Percentiles rank a stretch among this genome's conserved stretches.
phyloP scores from a whole-genome alignment of 2,888 invertebrate genomes.

The Vesta saturnalis region DNA sequence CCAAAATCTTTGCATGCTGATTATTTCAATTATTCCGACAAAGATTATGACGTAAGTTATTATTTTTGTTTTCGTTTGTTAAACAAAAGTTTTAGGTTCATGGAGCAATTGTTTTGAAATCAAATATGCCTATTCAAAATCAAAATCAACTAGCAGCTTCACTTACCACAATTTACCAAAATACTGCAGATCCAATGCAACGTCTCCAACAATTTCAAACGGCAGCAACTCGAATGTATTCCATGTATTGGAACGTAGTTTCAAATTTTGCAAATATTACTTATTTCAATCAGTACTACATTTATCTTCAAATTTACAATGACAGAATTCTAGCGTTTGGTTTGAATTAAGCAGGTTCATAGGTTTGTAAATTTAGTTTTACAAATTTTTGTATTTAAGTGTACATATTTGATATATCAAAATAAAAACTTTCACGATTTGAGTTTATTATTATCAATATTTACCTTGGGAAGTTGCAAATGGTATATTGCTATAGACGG shows the following conservation, averaged over 20 bases:
- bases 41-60: too few relatives aligned
- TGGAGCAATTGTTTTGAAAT: slow-evolving; percentile 19
- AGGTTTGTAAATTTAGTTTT: too few relatives aligned
- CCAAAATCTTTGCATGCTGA: too few relatives aligned
- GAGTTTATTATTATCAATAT: too few relatives aligned
- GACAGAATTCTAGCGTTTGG: slow-evolving; percentile 23
- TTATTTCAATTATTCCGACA: too few relatives aligned
- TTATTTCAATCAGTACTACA: slow-evolving; percentile 21
- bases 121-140: slow-evolving; percentile 10
- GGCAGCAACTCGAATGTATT: background rate
- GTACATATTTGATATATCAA: too few relatives aligned
- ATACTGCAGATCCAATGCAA: background rate
- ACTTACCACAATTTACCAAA: slow-evolving; percentile 13
- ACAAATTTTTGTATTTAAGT: too few relatives aligned
- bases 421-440: too few relatives aligned
- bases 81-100: slow-evolving; percentile 13
- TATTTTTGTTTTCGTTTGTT: too few relatives aligned
- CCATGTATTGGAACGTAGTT: slow-evolving; percentile 21
- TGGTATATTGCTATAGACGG: too few relatives aligned
- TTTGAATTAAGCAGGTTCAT: slow-evolving; percentile 13
- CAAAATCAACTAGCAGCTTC: slow-evolving; percentile 2
- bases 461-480: too few relatives aligned
- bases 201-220: slow-evolving; percentile 15
- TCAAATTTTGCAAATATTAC: slow-evolving; percentile 20
- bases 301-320: slow-evolving; percentile 16